A percentile compares a stretch with the other conserved stretches of the same genome.
Evolutionary conservation across 2,113 vertebrate genomes (phyloP).

Genomic region (Hemibagrus wyckioides): DNA sequence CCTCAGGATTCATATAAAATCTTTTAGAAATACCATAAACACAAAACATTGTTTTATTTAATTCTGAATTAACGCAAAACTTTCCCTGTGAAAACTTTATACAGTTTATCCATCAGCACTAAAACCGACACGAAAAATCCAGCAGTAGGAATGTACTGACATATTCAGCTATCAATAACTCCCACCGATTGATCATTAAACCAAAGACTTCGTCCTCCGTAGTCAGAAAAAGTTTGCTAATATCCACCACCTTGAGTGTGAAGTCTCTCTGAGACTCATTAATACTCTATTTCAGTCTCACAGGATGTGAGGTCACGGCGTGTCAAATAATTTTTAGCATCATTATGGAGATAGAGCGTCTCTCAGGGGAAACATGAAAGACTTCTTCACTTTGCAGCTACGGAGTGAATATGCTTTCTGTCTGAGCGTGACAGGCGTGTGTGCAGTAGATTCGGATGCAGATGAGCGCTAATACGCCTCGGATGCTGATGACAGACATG

Average conservation of each 20-base stretch:
- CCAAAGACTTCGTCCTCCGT: background rate
- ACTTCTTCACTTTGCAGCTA: background rate
- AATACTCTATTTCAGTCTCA: conserved; percentile 14
- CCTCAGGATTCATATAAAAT: background rate
- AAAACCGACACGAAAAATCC: background rate
- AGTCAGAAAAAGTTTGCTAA: background rate
- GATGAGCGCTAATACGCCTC: background rate
- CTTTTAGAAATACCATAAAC: background rate
- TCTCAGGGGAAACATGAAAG: background rate
- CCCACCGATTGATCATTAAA: background rate
- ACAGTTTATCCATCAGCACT: background rate
- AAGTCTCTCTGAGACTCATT: conserved; percentile 18
- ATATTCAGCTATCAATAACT: background rate
- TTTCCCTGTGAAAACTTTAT: background rate
- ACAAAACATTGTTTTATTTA: background rate
- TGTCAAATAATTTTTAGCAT: conserved; percentile 36
- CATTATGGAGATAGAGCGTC: conserved; percentile 23
- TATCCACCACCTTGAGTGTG: background rate
- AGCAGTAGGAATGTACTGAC: background rate
- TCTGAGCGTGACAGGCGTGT: background rate
- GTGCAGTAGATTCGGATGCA: background rate
- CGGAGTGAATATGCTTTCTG: background rate
- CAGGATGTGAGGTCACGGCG: conserved; percentile 13
- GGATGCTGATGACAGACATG: conserved; percentile 16
- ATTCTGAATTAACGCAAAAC: background rate